These are phyloP conservation scores for Pollenia amentaria DNA, from an alignment of 2,888 invertebrate genomes.

Conservation along the genomic window DNA sequence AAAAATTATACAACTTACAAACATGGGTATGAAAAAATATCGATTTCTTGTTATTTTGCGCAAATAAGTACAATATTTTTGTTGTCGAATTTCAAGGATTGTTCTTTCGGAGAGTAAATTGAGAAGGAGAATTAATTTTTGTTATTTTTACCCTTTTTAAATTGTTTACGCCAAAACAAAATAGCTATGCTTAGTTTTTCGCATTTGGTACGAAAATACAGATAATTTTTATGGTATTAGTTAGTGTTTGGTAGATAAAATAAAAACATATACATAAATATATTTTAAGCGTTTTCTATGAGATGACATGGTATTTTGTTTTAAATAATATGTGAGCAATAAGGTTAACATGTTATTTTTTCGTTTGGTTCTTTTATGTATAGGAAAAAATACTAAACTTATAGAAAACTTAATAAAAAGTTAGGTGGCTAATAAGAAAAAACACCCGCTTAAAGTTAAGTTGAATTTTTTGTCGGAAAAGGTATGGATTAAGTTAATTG, in stretches of 20 bases:
- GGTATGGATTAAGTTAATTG: too few species aligned
- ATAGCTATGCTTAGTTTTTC: conserved; percentile 28
- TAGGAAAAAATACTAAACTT: too few species aligned
- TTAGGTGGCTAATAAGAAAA: too few species aligned
- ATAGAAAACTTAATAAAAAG: too few species aligned
- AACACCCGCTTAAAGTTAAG: background rate
- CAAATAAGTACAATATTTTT: conserved; percentile 20
- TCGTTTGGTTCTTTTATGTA: too few species aligned
- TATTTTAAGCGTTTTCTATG: background rate
- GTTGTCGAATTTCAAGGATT: conserved; percentile 49
- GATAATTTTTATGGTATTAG: background rate
- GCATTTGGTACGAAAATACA: background rate
- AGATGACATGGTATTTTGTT: conserved; percentile 20
- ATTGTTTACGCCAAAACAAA: background rate
- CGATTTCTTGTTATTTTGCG: conserved; percentile 53
- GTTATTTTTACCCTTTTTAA: background rate
- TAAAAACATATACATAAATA: background rate
- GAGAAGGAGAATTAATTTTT: background rate
- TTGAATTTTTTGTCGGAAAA: background rate
- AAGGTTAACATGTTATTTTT: conserved; percentile 12
- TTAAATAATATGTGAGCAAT: conserved; percentile 8
- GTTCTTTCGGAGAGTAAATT: background rate
- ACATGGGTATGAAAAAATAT: conserved; percentile 44
- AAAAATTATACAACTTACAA: conserved; percentile 1
- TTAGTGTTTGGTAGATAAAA: conserved; percentile 17